phyloP scores from a whole-genome alignment of 2,888 invertebrate species.

The Ditula angustiorana region DNA sequence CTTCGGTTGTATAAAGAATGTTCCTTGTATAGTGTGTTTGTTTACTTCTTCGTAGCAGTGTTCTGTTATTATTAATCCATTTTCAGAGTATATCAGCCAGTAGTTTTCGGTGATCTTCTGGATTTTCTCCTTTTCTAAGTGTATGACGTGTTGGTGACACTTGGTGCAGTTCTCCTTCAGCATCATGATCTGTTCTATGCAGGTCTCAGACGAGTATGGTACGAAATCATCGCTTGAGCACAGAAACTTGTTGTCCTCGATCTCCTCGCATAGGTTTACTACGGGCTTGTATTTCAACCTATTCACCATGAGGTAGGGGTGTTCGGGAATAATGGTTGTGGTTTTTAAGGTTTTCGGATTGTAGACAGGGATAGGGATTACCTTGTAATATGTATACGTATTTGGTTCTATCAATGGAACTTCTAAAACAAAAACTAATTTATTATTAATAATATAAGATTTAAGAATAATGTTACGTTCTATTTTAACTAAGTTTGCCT shows the following conservation, averaged over 20 bases:
- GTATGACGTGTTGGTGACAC: constrained; percentile 4
- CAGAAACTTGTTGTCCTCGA: constrained; percentile 19
- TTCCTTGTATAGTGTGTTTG: too few species aligned
- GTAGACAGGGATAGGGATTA: constrained; percentile 3
- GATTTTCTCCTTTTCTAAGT: background rate
- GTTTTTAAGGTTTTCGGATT: background rate
- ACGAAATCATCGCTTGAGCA: constrained; percentile 12
- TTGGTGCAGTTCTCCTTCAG: constrained; percentile 31
- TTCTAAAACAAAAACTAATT: constrained; percentile 16
- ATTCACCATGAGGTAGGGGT: constrained; percentile 28
- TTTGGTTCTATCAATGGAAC: background rate
- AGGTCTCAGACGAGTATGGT: constrained; percentile 12
- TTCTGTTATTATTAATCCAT: too few species aligned
- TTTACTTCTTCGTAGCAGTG: too few species aligned
- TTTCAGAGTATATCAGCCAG: background rate
- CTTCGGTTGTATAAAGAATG: too few species aligned
- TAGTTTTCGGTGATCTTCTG: background rate
- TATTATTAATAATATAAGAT: constrained; percentile 25
- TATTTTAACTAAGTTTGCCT: constrained; percentile 33
- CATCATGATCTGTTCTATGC: constrained; percentile 37
- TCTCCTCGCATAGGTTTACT: constrained; percentile 27
- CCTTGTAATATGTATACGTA: constrained; percentile 13
- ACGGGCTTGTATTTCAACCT: constrained; percentile 36
- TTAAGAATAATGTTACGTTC: constrained; percentile 36
- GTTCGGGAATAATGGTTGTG: background rate